Base-by-base conservation (phyloP, 1,140 invertebrate genomes). In the Hylyphantes graminicola region DNA sequence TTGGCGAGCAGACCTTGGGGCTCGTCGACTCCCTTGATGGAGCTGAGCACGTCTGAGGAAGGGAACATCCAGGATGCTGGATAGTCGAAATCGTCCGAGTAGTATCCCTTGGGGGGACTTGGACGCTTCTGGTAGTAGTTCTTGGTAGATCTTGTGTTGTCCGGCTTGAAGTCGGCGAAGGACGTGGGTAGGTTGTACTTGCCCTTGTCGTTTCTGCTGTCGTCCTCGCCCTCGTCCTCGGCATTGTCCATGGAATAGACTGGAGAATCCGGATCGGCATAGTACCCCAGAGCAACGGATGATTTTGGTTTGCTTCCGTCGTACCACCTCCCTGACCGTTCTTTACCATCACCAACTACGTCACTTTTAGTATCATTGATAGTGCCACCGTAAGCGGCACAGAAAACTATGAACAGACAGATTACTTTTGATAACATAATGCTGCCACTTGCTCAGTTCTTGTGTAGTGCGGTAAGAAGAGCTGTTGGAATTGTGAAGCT, bases 161-260 rank as follows among this genome's bases (percentile, higher is more conserved):
- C 54, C 7, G 79, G 68, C 19, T 63, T 67, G 53, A 83, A 83
- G 21, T 83, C 80, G 17, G 68, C 70, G 15, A 83, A 83, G 12
- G 80, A 83, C 7, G 80, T 83, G 8, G 80, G 80, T 13, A 83
- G 10, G 7, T 12, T 65, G 51, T 65, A 74, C 12, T 72, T 72
- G n/a, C 7, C 12, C 15, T 74, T 63, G 7, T n/a, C 50, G 11
- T 53, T 48, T 15, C 48, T 48, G n/a, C 50, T 63, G 12, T 67
- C 70, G 8, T 63, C 50, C 0, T 74, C 63, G 2, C 55, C 55
- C 0, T 50, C n/a, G 4, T 12, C 21, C 8, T 54, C 68, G 9
- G 57, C 50, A 19, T 19, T 61, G 12, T 64, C 75, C 19, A 13
- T 15, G 10, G 63, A 53, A 48, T 64, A 77, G 9, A 13, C 54